Evolutionary conservation across 2,113 vertebrate species (phyloP), one percentile per base, ranked within the genome.

Genomic region (Passer domesticus): DNA sequence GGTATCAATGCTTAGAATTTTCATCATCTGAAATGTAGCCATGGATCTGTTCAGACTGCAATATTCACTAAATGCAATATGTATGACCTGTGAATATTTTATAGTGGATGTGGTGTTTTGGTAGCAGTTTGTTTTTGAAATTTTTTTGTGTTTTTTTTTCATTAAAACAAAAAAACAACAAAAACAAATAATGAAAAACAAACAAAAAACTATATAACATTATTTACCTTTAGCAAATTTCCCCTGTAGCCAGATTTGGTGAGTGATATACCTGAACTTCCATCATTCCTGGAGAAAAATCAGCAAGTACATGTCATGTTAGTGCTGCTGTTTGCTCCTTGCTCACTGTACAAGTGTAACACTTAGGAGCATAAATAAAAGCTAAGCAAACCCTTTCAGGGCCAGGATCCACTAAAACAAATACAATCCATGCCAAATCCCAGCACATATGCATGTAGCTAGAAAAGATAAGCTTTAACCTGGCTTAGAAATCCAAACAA

Each of bases 81-180:
- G 9, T 93, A 73, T 47, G 83, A 80, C 68, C 67, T 82, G 73
- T 94, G 86, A 95, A 85, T 94, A 91, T 97, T 97, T 97, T 33
- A 31, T 60, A 76, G 28, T 25, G 39, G 19, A 59, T 31, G 30
- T 12, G 2, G 1, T 56, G 19, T 37, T 68, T 79, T 46, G 6
- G 14, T 52, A 3, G 9, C 53, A 21, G 17, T 3, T 66, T 60
- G 3, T 46, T 80, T 20, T 6, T n/a, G 23, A 13, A 4, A 28
- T 35, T 53, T 18, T 30, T 81, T 49, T 8, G 13, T 19, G 33
- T 60, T 0, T 20, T 11, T 39, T 20, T 41, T 22, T 50, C 17
- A 21, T 21, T 7, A 20, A 33, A 44, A 58, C 15, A 68, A 66
- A 18, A 14, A 43, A 63, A 20, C 7, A 37, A 37, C 18, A 33